Evolutionary conservation across 2,797 vertebrate genomes (phyloP).

Genomic region (Melanotaenia boesemani): DNA sequence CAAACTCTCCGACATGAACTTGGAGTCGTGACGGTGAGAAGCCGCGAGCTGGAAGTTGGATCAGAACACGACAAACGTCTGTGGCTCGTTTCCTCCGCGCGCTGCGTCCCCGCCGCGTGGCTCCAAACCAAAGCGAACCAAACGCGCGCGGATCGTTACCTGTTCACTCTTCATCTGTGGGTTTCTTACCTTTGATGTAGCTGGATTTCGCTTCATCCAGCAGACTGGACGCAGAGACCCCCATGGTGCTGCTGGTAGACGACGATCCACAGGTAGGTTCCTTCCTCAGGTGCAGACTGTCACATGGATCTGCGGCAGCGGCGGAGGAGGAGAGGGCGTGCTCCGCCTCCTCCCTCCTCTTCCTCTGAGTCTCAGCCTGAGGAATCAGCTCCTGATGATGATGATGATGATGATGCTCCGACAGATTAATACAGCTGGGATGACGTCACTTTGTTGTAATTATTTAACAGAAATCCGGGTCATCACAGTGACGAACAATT

Average conservation of each 20-base stretch:
- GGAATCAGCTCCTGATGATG: background rate
- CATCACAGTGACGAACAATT: no score
- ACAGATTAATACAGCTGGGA: background rate
- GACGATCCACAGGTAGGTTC: constrained; percentile 58
- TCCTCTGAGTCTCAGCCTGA: background rate
- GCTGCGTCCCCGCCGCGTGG: no score
- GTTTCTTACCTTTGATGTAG: constrained; percentile 87
- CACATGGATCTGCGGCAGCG: constrained; percentile 26
- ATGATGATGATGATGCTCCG: background rate
- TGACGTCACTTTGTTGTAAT: background rate
- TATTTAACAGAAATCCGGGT: background rate
- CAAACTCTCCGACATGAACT: no score
- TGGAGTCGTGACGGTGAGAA: no score
- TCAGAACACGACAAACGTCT: no score
- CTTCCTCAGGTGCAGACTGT: constrained; percentile 48
- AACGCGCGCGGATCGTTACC: no score
- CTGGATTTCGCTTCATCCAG: constrained; percentile 87
- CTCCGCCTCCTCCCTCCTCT: constrained; percentile 9
- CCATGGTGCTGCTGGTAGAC: constrained; percentile 79
- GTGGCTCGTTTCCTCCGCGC: no score
- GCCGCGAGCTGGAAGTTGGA: constrained; percentile 7
- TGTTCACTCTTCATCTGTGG: background rate
- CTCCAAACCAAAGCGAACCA: no score
- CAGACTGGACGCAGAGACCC: constrained; percentile 85
- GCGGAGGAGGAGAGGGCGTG: background rate